Evolutionary conservation across 1,140 invertebrate genomes (phyloP), one percentile per base, ranked within the genome.

Genomic region (Drosophila triauraria): DNA sequence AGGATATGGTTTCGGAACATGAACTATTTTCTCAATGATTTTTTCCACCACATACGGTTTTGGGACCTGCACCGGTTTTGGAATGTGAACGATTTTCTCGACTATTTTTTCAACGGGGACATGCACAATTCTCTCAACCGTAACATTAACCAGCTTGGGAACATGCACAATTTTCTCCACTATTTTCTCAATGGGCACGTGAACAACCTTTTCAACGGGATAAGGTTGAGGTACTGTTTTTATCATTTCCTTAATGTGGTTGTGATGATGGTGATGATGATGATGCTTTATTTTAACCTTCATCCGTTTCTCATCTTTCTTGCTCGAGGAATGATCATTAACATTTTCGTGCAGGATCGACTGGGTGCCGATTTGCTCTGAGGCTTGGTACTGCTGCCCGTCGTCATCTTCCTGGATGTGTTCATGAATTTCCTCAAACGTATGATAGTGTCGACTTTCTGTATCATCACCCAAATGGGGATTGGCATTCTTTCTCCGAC

Each of bases 191-290:
- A 93, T 86, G 12, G 92, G 92, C 15, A 93, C 80, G 40, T 92
- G 91, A 12, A 93, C 87, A 50, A 92, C 58, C 60, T 94, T 95
- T 71, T 95, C 94, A 0, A 95, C 93, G 0, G 93, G 87, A 80
- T 92, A 93, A 6, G 93, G 93, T 62, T 93, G 91, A 15, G 93
- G 93, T 3, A 93, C 84, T 50, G 93, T 94, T 86, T 95, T 94
- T 40, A 95, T 93, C 15, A 95, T 93, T 35, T 94, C 94, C 86
- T 94, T 94, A 7, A 95, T 92, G 75, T 95, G 94, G 81, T 94
- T 94, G 87, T 95, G 94, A 71, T 95, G 94, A 78, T 95, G 94
- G 74, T 95, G 94, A 75, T 95, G 94, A 78, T 95, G 94, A 74
- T 95, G 94, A 71, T 95, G 94, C 75, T 95, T 95, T 51, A 95